These are phyloP conservation scores for Typhlichthys subterraneus DNA, from an alignment of 2,797 vertebrate genomes.

Conservation along the genomic window DNA sequence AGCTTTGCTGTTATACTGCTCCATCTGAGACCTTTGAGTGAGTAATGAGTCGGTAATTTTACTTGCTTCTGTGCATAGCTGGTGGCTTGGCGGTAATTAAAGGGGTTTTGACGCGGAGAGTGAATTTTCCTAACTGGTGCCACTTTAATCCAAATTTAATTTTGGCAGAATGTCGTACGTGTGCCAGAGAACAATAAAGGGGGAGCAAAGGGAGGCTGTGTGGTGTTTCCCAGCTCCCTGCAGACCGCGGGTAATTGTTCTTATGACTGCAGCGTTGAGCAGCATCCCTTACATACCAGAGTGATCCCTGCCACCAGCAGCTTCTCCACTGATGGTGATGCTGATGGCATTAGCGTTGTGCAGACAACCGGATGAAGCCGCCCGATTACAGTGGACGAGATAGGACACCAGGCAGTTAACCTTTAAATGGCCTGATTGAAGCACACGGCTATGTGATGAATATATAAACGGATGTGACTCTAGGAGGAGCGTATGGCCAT, in stretches of 20 bases:
- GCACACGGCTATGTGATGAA: conserved; percentile 46
- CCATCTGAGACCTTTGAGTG: too few species aligned
- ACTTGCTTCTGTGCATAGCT: too few species aligned
- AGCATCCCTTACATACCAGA: not conserved
- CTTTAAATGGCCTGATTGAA: conserved; percentile 74
- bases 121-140: not conserved
- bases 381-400: too few species aligned
- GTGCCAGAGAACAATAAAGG: not conserved
- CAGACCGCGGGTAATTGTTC: too few species aligned
- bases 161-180: not conserved
- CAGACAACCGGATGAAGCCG: not conserved
- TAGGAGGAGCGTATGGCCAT: conserved; percentile 24
- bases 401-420: conserved; percentile 63
- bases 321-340: not conserved
- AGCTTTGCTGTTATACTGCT: too few species aligned
- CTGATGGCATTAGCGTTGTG: not conserved
- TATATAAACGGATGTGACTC: conserved; percentile 59
- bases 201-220: not conserved
- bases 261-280: not conserved
- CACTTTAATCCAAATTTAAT: not conserved
- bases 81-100: not conserved
- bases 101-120: not conserved
- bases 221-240: too few species aligned
- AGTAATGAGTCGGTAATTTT: too few species aligned
- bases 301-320: not conserved